Conservation (phyloP, 2,797 vertebrate species). For the Melanotaenia maccullochi region DNA sequence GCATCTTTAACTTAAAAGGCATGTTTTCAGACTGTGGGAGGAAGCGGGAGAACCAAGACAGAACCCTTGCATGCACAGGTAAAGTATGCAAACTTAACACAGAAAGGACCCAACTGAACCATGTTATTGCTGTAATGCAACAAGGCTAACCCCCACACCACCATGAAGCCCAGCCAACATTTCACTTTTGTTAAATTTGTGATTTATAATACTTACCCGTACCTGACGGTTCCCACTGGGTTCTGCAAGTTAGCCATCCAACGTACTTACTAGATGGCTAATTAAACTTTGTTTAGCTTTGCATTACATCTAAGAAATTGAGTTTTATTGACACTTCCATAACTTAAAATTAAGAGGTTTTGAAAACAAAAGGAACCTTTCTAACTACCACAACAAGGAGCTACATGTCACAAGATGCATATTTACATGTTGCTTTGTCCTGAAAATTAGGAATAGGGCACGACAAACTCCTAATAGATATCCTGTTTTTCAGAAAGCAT, state of each 20-base stretch:
- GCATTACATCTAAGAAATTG: no score
- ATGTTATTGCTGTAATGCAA: neutral
- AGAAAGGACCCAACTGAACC: neutral
- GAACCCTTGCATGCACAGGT: neutral
- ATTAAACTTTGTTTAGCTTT: no score
- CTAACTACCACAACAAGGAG: neutral
- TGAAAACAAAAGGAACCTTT: neutral
- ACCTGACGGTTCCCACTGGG: neutral
- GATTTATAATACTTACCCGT: neutral
- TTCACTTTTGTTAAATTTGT: neutral
- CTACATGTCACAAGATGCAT: neutral
- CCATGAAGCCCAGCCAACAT: no score
- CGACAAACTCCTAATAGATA: neutral
- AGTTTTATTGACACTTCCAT: neutral
- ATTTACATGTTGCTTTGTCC: neutral
- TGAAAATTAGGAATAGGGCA: neutral
- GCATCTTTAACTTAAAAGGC: neutral
- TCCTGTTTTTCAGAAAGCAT: conserved; percentile 11
- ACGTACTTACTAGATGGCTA: neutral
- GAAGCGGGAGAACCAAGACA: neutral
- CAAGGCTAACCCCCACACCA: no score
- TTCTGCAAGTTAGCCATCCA: neutral
- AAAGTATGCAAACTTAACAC: neutral
- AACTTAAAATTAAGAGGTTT: neutral
- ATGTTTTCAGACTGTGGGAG: neutral